Percentiles rank a stretch among this genome's conserved stretches.
These are phyloP conservation scores for Listronotus bonariensis DNA, from an alignment of 1,140 invertebrate species.

Conservation along the genomic window DNA sequence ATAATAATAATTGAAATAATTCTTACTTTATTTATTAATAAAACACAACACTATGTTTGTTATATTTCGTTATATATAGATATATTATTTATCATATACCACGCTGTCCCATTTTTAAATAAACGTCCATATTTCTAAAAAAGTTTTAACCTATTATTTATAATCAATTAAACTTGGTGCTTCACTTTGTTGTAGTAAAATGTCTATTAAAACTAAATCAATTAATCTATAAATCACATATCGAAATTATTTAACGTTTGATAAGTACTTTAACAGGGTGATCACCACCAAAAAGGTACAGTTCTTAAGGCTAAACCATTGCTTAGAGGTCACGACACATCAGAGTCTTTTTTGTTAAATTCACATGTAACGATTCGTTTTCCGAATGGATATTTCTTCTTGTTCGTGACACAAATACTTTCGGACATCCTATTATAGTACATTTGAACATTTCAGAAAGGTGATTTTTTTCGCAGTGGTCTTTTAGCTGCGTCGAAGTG, in stretches of 20 bases:
- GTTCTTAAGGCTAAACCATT: conserved; percentile 47
- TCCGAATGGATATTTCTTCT: conserved; percentile 74
- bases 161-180: background rate
- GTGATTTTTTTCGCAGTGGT: conserved; percentile 71
- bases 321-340: conserved; percentile 52
- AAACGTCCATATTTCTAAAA: too few species aligned
- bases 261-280: conserved; percentile 42
- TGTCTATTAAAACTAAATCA: conserved; percentile 28
- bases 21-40: too few species aligned
- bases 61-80: too few species aligned
- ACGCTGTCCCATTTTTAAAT: too few species aligned
- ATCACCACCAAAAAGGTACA: conserved; percentile 54
- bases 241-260: conserved; percentile 44
- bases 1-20: too few species aligned
- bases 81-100: too few species aligned
- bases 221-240: conserved; percentile 47
- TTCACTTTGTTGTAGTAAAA: conserved; percentile 6
- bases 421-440: conserved; percentile 77
- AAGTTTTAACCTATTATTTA: too few species aligned
- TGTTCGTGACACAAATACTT: conserved; percentile 78
- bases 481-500: conserved; percentile 65
- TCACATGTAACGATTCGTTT: conserved; percentile 57
- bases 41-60: too few species aligned
- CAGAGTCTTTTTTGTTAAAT: conserved; percentile 48
- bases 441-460: conserved; percentile 77